phyloP scores from a whole-genome alignment of 1,140 invertebrate species.

The Tetramorium simillimum region DNA sequence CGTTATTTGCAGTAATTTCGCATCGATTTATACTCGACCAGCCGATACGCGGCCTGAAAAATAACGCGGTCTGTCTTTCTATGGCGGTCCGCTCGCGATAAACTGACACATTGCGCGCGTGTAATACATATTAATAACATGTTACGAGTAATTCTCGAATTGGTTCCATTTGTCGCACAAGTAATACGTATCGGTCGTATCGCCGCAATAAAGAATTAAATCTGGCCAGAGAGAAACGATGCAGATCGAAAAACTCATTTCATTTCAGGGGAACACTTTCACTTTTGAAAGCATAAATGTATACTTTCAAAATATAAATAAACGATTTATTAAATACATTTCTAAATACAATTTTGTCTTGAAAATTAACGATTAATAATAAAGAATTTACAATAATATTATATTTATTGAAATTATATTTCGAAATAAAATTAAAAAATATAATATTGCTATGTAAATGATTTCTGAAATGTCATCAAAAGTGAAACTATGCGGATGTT shows the following conservation, averaged over 20 bases:
- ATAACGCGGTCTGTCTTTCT: conserved; percentile 31
- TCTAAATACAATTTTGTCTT: not conserved
- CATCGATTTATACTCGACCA: conserved; percentile 78
- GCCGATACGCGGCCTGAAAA: conserved; percentile 69
- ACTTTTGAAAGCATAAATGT: not conserved
- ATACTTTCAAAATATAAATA: not conserved
- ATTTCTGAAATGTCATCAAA: not conserved
- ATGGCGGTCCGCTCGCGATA: conserved; percentile 25
- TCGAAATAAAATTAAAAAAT: not conserved
- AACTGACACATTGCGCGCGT: conserved; percentile 49
- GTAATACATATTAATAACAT: conserved; percentile 46
- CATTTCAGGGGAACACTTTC: not conserved
- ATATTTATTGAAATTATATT: not conserved
- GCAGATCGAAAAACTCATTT: conserved; percentile 13
- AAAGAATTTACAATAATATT: not conserved
- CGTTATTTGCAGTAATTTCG: conserved; percentile 78
- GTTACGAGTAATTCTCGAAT: conserved; percentile 16
- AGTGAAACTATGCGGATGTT: too few relatives aligned
- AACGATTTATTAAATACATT: not conserved
- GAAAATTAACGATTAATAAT: not conserved
- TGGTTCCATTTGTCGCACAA: conserved; percentile 17
- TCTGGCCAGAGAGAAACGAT: not conserved
- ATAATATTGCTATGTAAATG: not conserved
- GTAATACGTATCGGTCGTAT: not conserved
- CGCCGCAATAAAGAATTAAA: conserved; percentile 16